Evolutionary conservation across 2,888 invertebrate species (phyloP), one percentile per base, ranked within the genome.

Genomic region (Xestia c-nigrum): DNA sequence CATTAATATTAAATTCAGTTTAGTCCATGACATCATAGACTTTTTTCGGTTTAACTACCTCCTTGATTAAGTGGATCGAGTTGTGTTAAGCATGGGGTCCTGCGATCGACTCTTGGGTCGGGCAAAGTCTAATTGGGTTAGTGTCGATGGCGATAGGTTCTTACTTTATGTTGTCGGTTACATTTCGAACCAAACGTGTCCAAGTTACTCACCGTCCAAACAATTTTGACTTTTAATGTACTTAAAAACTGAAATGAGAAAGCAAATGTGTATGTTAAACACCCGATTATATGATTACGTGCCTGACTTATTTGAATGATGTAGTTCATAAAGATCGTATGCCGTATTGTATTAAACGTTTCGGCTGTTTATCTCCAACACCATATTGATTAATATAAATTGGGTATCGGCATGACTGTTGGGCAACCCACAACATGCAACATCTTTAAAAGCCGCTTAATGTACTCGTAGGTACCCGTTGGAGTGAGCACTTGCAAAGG

Each of bases 371-470:
- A 86, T 85, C 50, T 67, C 24, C 83, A 40, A n/a, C 69, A 78
- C 70, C 82, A 80, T 83, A 85, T 79, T 91, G 89, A 91, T 91
- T 86, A 87, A 91, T 84, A 83, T 55, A 74, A 73, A 80, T 81
- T 89, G 85, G 61, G 79, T 78, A 74, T 76, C 77, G 80, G 79
- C 74, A 73, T 71, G 73, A 74, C 64, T 69, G 68, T 88, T 88
- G 67, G 65, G 76, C 74, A 89, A 90, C 57, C 16, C 47, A 55
- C 50, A 43, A 82, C 74, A 77, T 81, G 69, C 68, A 76, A 84
- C 69, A 63, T 76, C 76, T 79, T 76, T 79, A 83, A 78, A 85
- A 85, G 77, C 63, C 31, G 73, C 83, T 66, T 63, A 57, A 59
- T 21, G 61, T n/a, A n/a, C n/a, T n/a, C n/a, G n/a, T 63, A 31